Conservation (phyloP, 2,888 invertebrate species). For the Drosophila multiciliata region DNA sequence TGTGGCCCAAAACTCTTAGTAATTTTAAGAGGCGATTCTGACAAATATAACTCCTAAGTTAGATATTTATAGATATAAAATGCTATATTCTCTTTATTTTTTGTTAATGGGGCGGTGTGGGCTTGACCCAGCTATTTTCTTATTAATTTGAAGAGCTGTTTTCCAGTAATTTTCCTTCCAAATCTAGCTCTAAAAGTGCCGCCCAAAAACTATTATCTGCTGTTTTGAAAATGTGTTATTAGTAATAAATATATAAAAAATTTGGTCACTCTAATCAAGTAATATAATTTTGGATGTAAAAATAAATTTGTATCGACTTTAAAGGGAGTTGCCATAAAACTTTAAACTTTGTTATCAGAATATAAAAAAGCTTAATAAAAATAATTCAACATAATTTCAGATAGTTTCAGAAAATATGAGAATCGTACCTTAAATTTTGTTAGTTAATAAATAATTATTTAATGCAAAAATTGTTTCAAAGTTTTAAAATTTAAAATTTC, state of each 20-base stretch:
- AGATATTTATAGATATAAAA: not conserved
- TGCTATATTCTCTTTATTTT: not conserved
- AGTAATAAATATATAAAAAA: accelerated
- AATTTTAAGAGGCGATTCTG: not conserved
- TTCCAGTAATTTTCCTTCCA: not conserved
- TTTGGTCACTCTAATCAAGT: not conserved
- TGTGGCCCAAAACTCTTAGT: no score
- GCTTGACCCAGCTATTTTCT: not conserved
- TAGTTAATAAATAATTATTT: not conserved
- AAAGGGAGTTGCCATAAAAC: no score
- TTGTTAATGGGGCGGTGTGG: not conserved
- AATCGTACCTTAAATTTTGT: not conserved
- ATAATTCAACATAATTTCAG: not conserved
- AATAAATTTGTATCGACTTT: no score
- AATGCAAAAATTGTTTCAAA: accelerated
- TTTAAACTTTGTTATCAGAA: no score
- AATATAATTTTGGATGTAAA: not conserved
- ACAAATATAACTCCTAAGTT: not conserved
- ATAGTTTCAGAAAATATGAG: not conserved
- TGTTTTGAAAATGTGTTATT: not conserved
- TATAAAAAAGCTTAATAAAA: not conserved
- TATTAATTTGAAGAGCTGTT: not conserved
- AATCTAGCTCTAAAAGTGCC: not conserved
- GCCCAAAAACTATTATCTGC: not conserved
- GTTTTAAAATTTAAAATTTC: not conserved